Conservation (phyloP, 2,888 invertebrate genomes). For the Pterostichus madidus region DNA sequence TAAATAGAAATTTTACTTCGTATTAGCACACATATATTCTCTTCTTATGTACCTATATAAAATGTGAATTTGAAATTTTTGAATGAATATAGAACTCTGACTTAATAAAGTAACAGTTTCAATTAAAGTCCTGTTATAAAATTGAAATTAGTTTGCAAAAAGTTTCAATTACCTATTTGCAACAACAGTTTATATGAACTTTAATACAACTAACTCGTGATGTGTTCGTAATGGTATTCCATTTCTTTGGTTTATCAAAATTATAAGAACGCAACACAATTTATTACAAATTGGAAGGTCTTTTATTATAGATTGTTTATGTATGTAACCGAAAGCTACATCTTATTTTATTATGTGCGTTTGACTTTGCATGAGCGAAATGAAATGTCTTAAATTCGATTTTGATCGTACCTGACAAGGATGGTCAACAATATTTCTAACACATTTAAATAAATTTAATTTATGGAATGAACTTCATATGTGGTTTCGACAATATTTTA, state of each 20-base stretch:
- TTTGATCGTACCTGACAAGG: constrained; percentile 46
- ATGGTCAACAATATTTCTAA: constrained; percentile 31
- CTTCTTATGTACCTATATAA: constrained; percentile 56
- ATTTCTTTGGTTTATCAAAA: constrained; percentile 43
- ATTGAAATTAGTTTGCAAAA: constrained; percentile 40
- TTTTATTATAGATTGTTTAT: constrained; percentile 38
- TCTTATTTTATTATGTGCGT: constrained; percentile 46
- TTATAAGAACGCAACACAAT: constrained; percentile 37
- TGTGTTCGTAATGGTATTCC: constrained; percentile 33
- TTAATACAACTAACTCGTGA: constrained; percentile 42
- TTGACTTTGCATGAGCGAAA: constrained; percentile 45
- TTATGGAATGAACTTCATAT: constrained; percentile 21
- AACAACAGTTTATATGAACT: constrained; percentile 43
- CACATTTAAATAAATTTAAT: constrained; percentile 36
- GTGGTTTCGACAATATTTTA: constrained; percentile 30
- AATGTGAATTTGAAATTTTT: constrained; percentile 60
- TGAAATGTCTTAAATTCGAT: constrained; percentile 28
- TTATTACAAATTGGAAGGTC: constrained; percentile 33
- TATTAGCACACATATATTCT: constrained; percentile 62
- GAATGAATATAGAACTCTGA: constrained; percentile 51
- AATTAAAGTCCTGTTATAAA: constrained; percentile 40
- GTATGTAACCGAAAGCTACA: constrained; percentile 32
- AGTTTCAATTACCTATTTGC: too few relatives aligned
- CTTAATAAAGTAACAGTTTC: constrained; percentile 56
- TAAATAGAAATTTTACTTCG: constrained; percentile 59